Base-by-base conservation (phyloP, 2,113 vertebrate species). In the Opisthocomus hoazin region DNA sequence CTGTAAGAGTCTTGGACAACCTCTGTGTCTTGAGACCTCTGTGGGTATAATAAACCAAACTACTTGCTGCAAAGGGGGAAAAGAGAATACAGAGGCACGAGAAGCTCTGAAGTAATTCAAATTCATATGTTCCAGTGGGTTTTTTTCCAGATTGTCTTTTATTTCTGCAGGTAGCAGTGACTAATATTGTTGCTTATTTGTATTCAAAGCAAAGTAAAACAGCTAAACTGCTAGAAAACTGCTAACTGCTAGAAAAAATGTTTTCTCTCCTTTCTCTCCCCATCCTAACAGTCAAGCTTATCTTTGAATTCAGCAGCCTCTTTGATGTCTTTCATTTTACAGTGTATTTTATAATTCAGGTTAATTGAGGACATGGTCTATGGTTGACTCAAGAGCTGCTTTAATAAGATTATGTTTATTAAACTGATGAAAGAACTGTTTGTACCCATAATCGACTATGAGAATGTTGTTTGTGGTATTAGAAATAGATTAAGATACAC, bases 331-430 rank as follows among this genome's bases (percentile, higher is more conserved):
- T 82, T 90, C 53, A 80, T 88, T 95, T 84, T 92, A 50, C n/a
- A 15, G 13, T 64, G 64, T 81, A 81, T 92, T 94, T 96, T 82
- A 86, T 88, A 91, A 81, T 68, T 76, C 50, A 76, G 86, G 89
- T 96, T 97, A 97, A 96, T 90, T 95, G 87, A 95, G 87, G 84
- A 96, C 92, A 87, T n/a, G 30, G 58, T 90, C 65, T 92, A 12
- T 29, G 36, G 41, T 91, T 96, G 88, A 89, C 90, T 95, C 71
- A 87, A 84, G 90, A 91, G 53, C 48, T 94, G 26, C 20, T 94
- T 95, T 96, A 96, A 91, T 94, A 95, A 96, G 90, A 93, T 95
- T 94, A 83, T 80, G 66, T 94, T 94, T 97, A 95, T 91, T 94
- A 93, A 94, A 94, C 82, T 93, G 79, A 94, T 97, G 95, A 92